These are phyloP conservation scores for Felis catus DNA, from an alignment of 2,113 vertebrate species.

Conservation along the genomic window F.catus_Fca126_mat1.0 CM031413.1:3491501-3492000, in stretches of 20 bases:
- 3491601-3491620: not conserved
- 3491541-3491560: not conserved
- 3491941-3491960: not conserved
- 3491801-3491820: too few relatives aligned
- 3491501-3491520: accelerated
- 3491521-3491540: not conserved
- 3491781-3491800: accelerated
- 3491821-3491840: accelerated
- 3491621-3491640: not conserved
- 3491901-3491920: not conserved
- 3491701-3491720: not conserved
- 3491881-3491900: not conserved
- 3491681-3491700: too few relatives aligned
- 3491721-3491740: too few relatives aligned
- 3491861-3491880: not conserved
- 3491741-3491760: not conserved
- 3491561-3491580: not conserved
- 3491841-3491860: not conserved
- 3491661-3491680: not conserved
- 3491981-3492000: accelerated
- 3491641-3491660: accelerated
- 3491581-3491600: not conserved
- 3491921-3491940: not conserved
- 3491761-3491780: accelerated
- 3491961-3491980: not conserved